Evolutionary conservation across 2,888 invertebrate species (phyloP).

Genomic region (Diloba caeruleocephala): DNA sequence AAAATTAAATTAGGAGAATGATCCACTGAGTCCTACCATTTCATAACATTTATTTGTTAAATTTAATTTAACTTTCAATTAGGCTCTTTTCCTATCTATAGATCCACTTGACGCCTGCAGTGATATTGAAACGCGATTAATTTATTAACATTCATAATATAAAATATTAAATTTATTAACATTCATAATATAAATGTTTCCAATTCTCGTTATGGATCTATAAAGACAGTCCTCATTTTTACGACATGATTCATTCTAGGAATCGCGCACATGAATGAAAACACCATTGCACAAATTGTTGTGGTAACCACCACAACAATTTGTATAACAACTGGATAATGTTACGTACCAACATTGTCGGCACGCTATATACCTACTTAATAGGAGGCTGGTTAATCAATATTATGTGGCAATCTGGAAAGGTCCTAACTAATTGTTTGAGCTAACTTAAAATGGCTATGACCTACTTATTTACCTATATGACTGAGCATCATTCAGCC

Average conservation of each 20-base stretch:
- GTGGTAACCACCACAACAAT: slow-evolving; percentile 32
- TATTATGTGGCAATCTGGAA: slow-evolving; percentile 19
- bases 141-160: too few relatives aligned
- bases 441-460: background rate
- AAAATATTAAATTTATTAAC: too few relatives aligned
- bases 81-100: too few relatives aligned
- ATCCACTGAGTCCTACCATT: too few relatives aligned
- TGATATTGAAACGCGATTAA: too few relatives aligned
- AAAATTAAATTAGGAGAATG: too few relatives aligned
- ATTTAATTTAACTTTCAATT: too few relatives aligned
- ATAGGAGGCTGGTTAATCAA: background rate
- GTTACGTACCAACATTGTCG: slow-evolving; percentile 24
- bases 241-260: slow-evolving; percentile 14
- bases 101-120: too few relatives aligned
- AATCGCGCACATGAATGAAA: slow-evolving; percentile 30
- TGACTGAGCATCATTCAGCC: background rate
- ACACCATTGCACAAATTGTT: too few relatives aligned
- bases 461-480: background rate
- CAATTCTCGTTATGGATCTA: background rate
- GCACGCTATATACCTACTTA: too few relatives aligned
- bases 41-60: too few relatives aligned
- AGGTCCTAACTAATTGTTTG: background rate
- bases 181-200: too few relatives aligned
- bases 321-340: slow-evolving; percentile 32
- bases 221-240: slow-evolving; percentile 2